A percentile compares a stretch with the other conserved stretches of the same genome.
These are phyloP conservation scores for Brachionus rubens DNA, from an alignment of 1,140 invertebrate species.

Conservation along the genomic window DNA sequence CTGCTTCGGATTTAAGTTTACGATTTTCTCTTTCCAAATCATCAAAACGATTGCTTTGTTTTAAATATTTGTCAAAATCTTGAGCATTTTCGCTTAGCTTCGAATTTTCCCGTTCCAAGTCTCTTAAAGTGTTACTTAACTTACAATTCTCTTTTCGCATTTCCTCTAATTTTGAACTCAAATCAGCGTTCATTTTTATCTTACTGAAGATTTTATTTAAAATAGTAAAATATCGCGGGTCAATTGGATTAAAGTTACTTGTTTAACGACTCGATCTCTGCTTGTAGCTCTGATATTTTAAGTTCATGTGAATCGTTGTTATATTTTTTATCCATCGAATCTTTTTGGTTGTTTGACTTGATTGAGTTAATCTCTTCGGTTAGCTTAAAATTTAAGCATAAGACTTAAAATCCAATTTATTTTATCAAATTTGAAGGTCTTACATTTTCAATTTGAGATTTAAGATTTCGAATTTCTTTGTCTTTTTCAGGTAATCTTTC, in stretches of 20 bases:
- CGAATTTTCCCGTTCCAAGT: not conserved
- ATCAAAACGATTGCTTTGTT: not conserved
- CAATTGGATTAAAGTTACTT: not conserved
- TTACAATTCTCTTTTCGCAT: slow-evolving; percentile 31
- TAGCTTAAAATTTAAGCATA: slow-evolving; percentile 17
- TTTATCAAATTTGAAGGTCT: too few species aligned
- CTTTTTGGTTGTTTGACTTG: not conserved
- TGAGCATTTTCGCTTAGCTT: slow-evolving; percentile 10
- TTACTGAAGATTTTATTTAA: not conserved
- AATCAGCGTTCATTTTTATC: not conserved
- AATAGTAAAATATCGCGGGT: too few species aligned
- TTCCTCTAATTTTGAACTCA: not conserved
- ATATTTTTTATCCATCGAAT: not conserved
- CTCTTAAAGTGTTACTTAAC: slow-evolving; percentile 15
- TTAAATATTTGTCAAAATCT: slow-evolving; percentile 2
- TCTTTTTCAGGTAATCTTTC: slow-evolving; percentile 18
- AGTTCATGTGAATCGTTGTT: not conserved
- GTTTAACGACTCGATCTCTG: not conserved
- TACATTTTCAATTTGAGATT: slow-evolving; percentile 18
- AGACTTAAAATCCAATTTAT: too few species aligned
- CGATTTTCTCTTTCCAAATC: slow-evolving; percentile 33
- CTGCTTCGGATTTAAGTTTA: slow-evolving; percentile 28
- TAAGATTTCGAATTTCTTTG: slow-evolving; percentile 29
- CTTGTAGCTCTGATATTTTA: not conserved
- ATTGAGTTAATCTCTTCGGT: not conserved